These are phyloP conservation scores for Biston betularia DNA, from an alignment of 2,888 invertebrate species.

Conservation along the genomic window DNA sequence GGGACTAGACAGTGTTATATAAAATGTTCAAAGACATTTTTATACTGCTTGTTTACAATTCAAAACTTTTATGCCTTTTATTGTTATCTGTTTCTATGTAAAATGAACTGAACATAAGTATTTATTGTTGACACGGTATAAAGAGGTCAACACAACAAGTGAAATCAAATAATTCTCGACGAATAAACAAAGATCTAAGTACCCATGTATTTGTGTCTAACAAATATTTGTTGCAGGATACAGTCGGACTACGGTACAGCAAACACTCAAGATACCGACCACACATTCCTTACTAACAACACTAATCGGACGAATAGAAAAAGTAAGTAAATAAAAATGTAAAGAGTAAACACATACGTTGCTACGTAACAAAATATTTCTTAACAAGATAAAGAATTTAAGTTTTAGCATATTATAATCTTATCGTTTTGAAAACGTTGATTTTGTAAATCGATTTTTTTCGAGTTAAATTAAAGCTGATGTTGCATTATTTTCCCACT, in stretches of 20 bases:
- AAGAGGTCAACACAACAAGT: conserved; percentile 15
- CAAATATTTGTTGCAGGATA: conserved; percentile 56
- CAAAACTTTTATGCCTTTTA: not conserved
- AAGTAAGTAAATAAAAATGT: conserved; percentile 57
- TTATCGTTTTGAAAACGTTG: too few species aligned
- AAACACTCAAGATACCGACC: conserved; percentile 76
- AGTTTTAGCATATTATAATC: too few species aligned
- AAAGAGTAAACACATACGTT: not conserved
- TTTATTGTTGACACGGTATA: conserved; percentile 9
- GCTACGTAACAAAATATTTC: not conserved
- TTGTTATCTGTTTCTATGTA: not conserved
- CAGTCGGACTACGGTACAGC: conserved; percentile 75
- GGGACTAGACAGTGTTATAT: too few species aligned
- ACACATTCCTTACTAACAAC: conserved; percentile 76
- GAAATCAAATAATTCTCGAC: conserved; percentile 7
- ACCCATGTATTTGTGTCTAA: conserved; percentile 9
- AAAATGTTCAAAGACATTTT: too few species aligned
- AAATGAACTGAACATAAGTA: too few species aligned
- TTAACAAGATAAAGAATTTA: too few species aligned
- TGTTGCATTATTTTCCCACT: too few species aligned
- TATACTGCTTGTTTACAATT: not conserved
- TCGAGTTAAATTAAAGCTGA: too few species aligned
- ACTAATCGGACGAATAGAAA: conserved; percentile 72
- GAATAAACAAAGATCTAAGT: conserved; percentile 18
- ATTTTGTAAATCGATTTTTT: too few species aligned